Evolutionary conservation across 2,797 vertebrate species (phyloP).

Genomic region (Hephaestus fuliginosus): DNA sequence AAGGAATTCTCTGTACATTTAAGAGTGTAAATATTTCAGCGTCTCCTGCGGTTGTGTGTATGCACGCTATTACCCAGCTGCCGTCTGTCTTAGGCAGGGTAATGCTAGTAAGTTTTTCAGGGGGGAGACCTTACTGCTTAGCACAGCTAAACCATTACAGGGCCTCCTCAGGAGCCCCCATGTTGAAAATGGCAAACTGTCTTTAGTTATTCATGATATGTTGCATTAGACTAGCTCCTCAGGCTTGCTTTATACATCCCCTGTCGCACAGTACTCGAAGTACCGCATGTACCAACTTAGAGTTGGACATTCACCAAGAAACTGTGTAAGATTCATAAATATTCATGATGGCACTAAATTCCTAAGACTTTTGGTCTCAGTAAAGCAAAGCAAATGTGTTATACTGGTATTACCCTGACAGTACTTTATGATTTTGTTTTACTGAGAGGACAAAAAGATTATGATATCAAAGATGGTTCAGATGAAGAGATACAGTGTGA

Average conservation of each 20-base stretch:
- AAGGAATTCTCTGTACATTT: constrained; percentile 73
- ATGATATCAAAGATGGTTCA: constrained; percentile 37
- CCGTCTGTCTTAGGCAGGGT: constrained; percentile 52
- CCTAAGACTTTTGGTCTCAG: constrained; percentile 16
- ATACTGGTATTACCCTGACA: neutral
- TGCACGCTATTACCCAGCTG: constrained; percentile 67
- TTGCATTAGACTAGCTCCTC: constrained; percentile 66
- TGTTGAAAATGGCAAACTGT: constrained; percentile 65
- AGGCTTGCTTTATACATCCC: constrained; percentile 47
- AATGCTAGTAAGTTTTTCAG: constrained; percentile 71
- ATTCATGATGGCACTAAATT: constrained; percentile 36
- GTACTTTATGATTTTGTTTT: constrained; percentile 13
- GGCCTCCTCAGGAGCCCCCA: constrained; percentile 51
- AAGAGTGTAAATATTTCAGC: constrained; percentile 82
- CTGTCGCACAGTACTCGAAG: constrained; percentile 26
- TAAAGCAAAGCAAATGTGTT: constrained; percentile 11
- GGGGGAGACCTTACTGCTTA: constrained; percentile 57
- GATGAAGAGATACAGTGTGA: constrained; percentile 38
- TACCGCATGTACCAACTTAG: constrained; percentile 7
- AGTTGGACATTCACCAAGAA: constrained; percentile 18
- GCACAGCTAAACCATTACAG: constrained; percentile 69
- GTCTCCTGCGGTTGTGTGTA: constrained; percentile 65
- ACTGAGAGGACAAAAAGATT: constrained; percentile 27
- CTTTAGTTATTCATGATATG: constrained; percentile 81
- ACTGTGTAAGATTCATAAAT: constrained; percentile 44